Base-by-base conservation (phyloP, 2,888 invertebrate genomes). In the Auanema freiburgensis region DNA sequence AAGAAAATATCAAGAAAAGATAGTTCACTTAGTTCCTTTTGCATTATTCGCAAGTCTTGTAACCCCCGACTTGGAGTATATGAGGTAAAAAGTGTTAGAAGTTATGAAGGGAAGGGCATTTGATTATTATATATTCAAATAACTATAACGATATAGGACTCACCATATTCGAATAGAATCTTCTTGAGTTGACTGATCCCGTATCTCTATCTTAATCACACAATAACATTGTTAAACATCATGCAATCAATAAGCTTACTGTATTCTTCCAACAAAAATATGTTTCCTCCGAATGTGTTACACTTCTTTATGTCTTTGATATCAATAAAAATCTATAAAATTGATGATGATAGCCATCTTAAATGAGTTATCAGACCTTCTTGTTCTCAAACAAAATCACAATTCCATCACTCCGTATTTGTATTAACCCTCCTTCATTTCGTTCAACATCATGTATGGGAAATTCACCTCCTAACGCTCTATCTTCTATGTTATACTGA, bases 291-390 rank as follows among this genome's bases (percentile, higher is more conserved):
- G 87, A 93, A 94, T 68, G 97, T 96, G 88, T 96, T 97, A 88
- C 98, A 98, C 88, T 97, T 98, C 87, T 95, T 90, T 87, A 98
- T 98, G 88, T 96, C 95, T 88, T 93, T 92, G 88, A 98, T 90
- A 85, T 95, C 91, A 86, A 98, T 94, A 89, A 98, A 98, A 88
- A 96, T 97, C 96, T 98, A 12, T 18, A 62, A 62, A n/a, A 52
- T 6, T 6, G 23, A n/a, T 52, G 2, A 5, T 52, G 4, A 5
- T 21, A 33, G 3, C 33, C 3, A 33, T 33, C 33, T 33, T 8
- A 33, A n/a, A n/a, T n/a, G n/a, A n/a, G n/a, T n/a, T n/a, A 21
- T 25, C 2, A 49, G 21, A 62, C 62, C 51, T 62, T 97, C 90
- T 95, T 95, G 87, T 95, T 94, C 82, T 94, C 95, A 88, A 98